Evolutionary conservation across 2,888 invertebrate species (phyloP), one percentile per base, ranked within the genome.

Genomic region (Agrilus cyanescens): DNA sequence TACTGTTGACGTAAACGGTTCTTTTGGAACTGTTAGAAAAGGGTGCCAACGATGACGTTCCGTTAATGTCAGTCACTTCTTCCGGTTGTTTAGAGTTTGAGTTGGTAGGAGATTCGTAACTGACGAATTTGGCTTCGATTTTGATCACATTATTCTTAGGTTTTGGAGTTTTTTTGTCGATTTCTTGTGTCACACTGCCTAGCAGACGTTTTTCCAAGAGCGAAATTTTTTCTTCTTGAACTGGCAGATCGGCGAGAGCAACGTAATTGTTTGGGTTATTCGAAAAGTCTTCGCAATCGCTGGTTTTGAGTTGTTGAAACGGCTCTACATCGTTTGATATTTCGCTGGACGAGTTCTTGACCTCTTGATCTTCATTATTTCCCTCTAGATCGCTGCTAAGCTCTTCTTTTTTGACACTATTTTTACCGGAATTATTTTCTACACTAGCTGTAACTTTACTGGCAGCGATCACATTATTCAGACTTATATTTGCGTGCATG

Each of bases 1-100:
- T 63, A 37, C 68, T 67, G 50, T 74, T 72, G 8, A 73, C 72
- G 49, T 74, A 74, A 1, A 74, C 73, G 6, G 73, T 73, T 2
- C 74, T 61, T 48, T 67, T 67, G 2, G 65, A 62, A 32, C 57
- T 56, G 41, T 59, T 59, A 25, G 58, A 57, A 29, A 54, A 50
- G 2, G 55, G 56, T 37, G 53, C 54, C 29, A 48, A 50, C 6
- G 46, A 25, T 10, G 25, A 6, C 2, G 25, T 25, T 25, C 25
- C 25, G 25, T 25, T 25, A 10, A 25, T 10, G 15, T 37, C 37
- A 33, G 14, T 1, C 4, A n/a, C 15, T 18, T 37, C 18, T 14
- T 18, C 15, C 3, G 18, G 18, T 7, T 16, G 15, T 37, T 37
- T 25, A 10, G 25, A 25, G 25, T 25, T 25, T 10, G 25, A 25